These are phyloP conservation scores for Eurystomus gularis DNA, from an alignment of 2,113 vertebrate genomes.

Conservation along the genomic window DNA sequence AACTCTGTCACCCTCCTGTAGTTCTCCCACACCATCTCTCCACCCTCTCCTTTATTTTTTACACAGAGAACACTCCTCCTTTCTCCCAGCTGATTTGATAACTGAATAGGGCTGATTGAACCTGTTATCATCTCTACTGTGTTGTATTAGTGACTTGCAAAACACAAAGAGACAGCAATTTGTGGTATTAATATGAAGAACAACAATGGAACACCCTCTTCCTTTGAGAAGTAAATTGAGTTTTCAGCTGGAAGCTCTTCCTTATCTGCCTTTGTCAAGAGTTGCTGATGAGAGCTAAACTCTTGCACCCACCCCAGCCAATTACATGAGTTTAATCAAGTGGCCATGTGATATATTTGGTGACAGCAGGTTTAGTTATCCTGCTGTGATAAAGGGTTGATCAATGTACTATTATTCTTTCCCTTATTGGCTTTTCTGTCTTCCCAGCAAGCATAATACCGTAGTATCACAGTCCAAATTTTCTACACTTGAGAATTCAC, in stretches of 20 bases:
- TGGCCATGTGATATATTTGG: constrained; percentile 51
- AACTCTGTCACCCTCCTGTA: background rate
- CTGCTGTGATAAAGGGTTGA: constrained; percentile 74
- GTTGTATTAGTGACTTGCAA: background rate
- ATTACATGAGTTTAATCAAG: constrained; percentile 72
- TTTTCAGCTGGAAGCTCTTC: background rate
- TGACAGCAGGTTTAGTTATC: constrained; percentile 67
- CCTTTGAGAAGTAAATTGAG: background rate
- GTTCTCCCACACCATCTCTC: background rate
- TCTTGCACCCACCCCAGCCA: constrained; percentile 54
- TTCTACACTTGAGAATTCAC: constrained; percentile 1
- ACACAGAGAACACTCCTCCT: background rate
- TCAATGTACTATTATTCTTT: constrained; percentile 76
- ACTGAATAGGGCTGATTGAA: background rate
- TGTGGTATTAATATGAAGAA: background rate
- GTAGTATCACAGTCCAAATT: constrained; percentile 3
- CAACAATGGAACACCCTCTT: background rate
- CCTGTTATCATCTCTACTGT: background rate
- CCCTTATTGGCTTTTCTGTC: constrained; percentile 61
- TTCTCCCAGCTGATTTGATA: background rate
- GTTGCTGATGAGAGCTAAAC: constrained; percentile 58
- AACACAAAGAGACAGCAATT: background rate
- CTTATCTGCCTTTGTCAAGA: constrained; percentile 54
- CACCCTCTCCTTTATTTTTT: background rate
- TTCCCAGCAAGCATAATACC: background rate